Conservation (phyloP, 2,113 vertebrate genomes). For the Osmerus mordax region DNA sequence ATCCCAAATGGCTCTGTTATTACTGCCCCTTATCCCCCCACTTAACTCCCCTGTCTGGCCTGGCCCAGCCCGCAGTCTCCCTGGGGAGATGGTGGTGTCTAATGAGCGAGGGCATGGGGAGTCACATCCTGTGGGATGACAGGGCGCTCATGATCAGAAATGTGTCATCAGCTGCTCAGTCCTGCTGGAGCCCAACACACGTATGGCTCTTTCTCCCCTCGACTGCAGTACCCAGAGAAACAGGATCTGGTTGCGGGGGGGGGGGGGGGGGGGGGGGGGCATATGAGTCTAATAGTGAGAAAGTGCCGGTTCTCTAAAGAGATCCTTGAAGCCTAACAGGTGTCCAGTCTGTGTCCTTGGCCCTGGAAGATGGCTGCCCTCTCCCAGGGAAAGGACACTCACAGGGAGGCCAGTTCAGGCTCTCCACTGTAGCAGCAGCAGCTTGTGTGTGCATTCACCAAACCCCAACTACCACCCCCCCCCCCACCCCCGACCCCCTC, state of each 20-base stretch:
- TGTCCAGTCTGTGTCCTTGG: constrained; percentile 55
- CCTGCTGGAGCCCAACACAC: constrained; percentile 37
- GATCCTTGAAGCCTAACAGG: constrained; percentile 56
- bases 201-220: background rate
- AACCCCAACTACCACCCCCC: constrained; percentile 52
- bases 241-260: constrained; percentile 24
- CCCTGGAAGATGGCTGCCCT: constrained; percentile 18
- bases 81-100: constrained; percentile 49
- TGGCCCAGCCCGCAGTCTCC: constrained; percentile 54
- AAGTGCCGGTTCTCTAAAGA: constrained; percentile 24
- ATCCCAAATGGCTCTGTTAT: constrained; percentile 17
- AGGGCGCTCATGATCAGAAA: constrained; percentile 53
- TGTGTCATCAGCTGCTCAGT: constrained; percentile 65
- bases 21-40: constrained; percentile 3
- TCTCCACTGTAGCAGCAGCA: background rate
- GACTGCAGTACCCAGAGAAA: constrained; percentile 2
- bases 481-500: constrained; percentile 27
- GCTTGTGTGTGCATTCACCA: constrained; percentile 40
- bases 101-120: constrained; percentile 64
- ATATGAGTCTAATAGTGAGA: constrained; percentile 43
- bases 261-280: no score
- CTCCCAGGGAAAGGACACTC: constrained; percentile 1
- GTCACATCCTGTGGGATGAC: constrained; percentile 70
- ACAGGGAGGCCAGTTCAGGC: constrained; percentile 38
- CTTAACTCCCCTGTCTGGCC: constrained; percentile 26